Base-by-base conservation (phyloP, 2,113 vertebrate species). In the Psephotus haematonotus region DNA sequence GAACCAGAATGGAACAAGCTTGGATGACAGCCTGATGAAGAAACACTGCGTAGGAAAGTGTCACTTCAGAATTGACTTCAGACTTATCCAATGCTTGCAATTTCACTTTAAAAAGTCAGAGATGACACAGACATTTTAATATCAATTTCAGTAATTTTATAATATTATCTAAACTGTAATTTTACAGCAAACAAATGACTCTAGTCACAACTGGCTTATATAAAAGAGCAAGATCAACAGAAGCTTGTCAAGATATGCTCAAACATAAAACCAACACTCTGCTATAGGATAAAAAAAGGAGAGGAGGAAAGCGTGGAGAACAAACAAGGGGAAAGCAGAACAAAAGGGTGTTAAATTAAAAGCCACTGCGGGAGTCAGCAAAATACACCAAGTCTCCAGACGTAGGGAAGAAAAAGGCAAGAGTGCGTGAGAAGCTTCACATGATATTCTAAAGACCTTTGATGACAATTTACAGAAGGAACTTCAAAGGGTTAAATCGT, bases 11-110 rank as follows among this genome's bases (percentile, higher is more conserved):
- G 44, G 71, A 62, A 71, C 28, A 43, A 81, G n/a, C 2, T 52
- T 94, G 92, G 74, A 84, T 68, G 47, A 55, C 10, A 71, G 64
- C 90, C 92, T 96, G 90, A 65, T 75, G 81, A 88, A 67, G 33
- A 77, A 94, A 90, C 77, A 27, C 80, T 91, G 77, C 68, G 81
- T 52, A 83, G 53, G n/a, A 75, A 83, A 4, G 8, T 77, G 80
- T 81, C 88, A 81, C 43, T 90, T 86, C 71, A 92, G 19, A 77
- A 82, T 3, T 93, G 9, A 86, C 72, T 85, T 85, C 63, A 49
- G 71, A 44, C 71, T 83, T 90, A 37, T 53, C 31, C 41, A 68
- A 20, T 78, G 55, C 39, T 86, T 92, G 85, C 44, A 79, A 47
- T 90, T 88, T 60, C 69, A 88, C 60, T 97, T 96, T 78, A 39